phyloP scores from a whole-genome alignment of 2,113 vertebrate species.

The Salvelinus sp. region DNA sequence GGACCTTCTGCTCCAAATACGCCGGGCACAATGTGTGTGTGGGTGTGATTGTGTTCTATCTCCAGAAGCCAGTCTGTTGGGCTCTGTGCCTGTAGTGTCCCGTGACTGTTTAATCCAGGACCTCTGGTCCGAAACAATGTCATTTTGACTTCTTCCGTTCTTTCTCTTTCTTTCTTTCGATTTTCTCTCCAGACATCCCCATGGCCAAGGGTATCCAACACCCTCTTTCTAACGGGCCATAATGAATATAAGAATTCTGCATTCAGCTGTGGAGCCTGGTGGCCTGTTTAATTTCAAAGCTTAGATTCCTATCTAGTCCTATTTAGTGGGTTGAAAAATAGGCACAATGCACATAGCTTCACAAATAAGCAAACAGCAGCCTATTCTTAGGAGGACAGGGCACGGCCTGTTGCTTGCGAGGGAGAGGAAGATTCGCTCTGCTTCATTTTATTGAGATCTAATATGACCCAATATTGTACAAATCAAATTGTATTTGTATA shows the following conservation, averaged over 20 bases:
- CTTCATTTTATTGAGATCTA: not conserved
- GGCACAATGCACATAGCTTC: slow-evolving; percentile 25
- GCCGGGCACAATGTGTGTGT: no score
- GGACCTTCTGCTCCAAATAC: no score
- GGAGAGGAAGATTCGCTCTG: slow-evolving; percentile 1
- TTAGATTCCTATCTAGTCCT: slow-evolving; percentile 48
- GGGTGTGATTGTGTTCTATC: no score
- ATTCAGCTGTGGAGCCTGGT: slow-evolving; percentile 52
- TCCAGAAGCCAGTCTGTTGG: not conserved
- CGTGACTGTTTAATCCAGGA: slow-evolving; percentile 23
- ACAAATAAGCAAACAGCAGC: slow-evolving; percentile 35
- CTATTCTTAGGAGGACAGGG: slow-evolving; percentile 33
- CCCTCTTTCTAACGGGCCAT: slow-evolving; percentile 45
- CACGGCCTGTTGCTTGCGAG: slow-evolving; percentile 14
- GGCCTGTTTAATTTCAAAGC: slow-evolving; percentile 52
- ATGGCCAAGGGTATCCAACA: slow-evolving; percentile 45
- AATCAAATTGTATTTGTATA: no score
- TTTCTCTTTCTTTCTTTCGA: slow-evolving; percentile 26
- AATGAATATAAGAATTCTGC: slow-evolving; percentile 47
- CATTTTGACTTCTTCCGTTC: slow-evolving; percentile 34
- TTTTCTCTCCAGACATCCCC: slow-evolving; percentile 17
- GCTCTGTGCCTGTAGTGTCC: slow-evolving; percentile 11
- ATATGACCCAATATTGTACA: not conserved
- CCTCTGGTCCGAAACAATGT: slow-evolving; percentile 28
- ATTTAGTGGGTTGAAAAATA: slow-evolving; percentile 48